Base-by-base conservation (phyloP, 1,140 invertebrate genomes). In the Tachypleus tridentatus region DNA sequence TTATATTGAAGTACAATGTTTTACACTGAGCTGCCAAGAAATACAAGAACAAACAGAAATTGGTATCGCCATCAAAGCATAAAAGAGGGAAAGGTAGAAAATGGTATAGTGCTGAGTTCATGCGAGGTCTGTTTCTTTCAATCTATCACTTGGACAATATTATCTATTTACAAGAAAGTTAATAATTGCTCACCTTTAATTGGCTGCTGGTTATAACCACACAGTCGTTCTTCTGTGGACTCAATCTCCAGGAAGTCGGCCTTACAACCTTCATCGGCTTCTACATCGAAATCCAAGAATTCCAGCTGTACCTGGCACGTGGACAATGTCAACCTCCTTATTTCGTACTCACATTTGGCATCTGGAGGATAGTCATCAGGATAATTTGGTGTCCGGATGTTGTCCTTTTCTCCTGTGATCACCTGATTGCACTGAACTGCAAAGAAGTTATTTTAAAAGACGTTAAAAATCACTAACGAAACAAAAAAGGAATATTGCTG, bases 281-380 rank as follows among this genome's bases (percentile, higher is more conserved):
- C 71, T 47, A 72, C 8, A 60, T 72, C 71, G 9, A 72, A 66
- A 48, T 69, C 60, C 8, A 72, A 48, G 11, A 72, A 64, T 11
- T 72, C 64, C 4, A 72, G 48, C 10, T 61, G 58, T 2, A 71
- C 61, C 57, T 69, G 64, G 47, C 71, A 72, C 10, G 69, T 63
- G 49, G 57, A 49, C 8, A 60, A 49, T 48, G 65, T 66, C 4
- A 67, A 54, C 49, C 64, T 64, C 48, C 60, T 9, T 3, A 71
- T 62, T 4, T 62, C 62, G 49, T 70, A 70, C 0, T 65, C 64
- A 59, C 70, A 71, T n/a, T 65, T 51, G 3, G 64, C 65, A 29
- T 68, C 62, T 0, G 58, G 11, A 4, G 69, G 68, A 65, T 71
- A 71, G 51, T 71, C 69, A 4, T 57, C 59, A 0, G 70, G 70